Evolutionary conservation across 1,140 invertebrate species (phyloP).

Genomic region (Bombus impatiens): DNA sequence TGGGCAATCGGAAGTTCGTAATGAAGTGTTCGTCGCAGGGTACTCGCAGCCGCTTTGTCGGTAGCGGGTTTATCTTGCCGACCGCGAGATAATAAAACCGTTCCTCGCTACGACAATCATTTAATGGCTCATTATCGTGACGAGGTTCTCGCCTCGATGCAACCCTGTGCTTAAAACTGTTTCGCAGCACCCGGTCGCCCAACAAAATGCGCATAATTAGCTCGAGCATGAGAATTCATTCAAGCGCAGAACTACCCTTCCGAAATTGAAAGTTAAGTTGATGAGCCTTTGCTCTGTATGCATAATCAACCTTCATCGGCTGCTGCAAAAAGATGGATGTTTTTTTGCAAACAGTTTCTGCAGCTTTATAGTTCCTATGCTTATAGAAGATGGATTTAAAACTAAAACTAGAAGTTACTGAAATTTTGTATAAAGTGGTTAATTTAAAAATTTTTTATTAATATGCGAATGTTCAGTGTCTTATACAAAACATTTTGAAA

Average conservation of each 20-base stretch:
- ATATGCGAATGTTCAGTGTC: too few relatives aligned
- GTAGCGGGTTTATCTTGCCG: slow-evolving; percentile 54
- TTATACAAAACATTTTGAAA: too few relatives aligned
- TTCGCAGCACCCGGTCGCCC: neutral
- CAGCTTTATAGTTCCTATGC: too few relatives aligned
- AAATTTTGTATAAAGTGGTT: too few relatives aligned
- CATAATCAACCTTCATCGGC: slow-evolving; percentile 37
- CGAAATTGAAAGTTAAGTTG: slow-evolving; percentile 51
- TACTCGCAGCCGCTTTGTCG: slow-evolving; percentile 53
- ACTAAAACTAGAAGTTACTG: too few relatives aligned
- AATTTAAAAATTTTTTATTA: too few relatives aligned
- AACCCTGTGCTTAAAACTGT: neutral
- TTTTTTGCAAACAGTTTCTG: too few relatives aligned
- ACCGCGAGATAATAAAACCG: slow-evolving; percentile 65
- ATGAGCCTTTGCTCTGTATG: slow-evolving; percentile 50
- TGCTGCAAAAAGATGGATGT: neutral
- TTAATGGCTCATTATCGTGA: slow-evolving; percentile 71
- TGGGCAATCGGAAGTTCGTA: slow-evolving; percentile 65
- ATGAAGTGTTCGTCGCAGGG: slow-evolving; percentile 65
- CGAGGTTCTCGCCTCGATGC: slow-evolving; percentile 48
- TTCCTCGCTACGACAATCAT: slow-evolving; percentile 65
- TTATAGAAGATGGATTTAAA: too few relatives aligned
- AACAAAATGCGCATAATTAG: slow-evolving; percentile 62
- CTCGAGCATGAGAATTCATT: slow-evolving; percentile 61
- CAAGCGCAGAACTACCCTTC: slow-evolving; percentile 11